phyloP scores from a whole-genome alignment of 2,797 vertebrate genomes.

The Manis javanica region DNA sequence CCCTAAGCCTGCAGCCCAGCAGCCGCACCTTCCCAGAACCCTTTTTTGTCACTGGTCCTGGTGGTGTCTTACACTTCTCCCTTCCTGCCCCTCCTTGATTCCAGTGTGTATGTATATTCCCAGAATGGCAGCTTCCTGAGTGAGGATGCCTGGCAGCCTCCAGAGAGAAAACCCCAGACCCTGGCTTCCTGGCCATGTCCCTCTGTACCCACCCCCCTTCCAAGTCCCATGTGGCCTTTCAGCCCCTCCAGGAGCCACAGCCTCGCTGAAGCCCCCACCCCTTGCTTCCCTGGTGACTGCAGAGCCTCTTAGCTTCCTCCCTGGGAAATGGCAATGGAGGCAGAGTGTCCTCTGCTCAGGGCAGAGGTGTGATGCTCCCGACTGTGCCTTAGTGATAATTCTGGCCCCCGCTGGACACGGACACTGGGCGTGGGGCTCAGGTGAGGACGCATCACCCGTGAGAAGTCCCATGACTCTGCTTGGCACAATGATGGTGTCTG shows the following conservation, averaged over 20 bases:
- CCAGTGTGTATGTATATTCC: constrained; percentile 48
- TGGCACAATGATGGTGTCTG: neutral
- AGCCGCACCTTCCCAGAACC: constrained; percentile 85
- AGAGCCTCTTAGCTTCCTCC: neutral
- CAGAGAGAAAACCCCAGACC: neutral
- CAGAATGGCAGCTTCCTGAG: constrained; percentile 93
- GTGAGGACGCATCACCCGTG: constrained; percentile 73
- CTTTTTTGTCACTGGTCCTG: constrained; percentile 90
- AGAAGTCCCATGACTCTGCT: neutral
- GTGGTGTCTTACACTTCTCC: constrained; percentile 90
- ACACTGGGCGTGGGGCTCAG: constrained; percentile 89
- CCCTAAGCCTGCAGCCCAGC: neutral
- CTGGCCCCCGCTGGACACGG: constrained; percentile 86
- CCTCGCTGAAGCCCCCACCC: neutral
- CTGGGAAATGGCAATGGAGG: neutral
- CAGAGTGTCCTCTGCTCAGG: neutral
- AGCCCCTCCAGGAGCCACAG: neutral
- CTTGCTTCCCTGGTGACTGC: neutral
- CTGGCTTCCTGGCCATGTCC: fast-evolving
- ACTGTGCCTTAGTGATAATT: constrained; percentile 88
- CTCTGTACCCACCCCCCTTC: neutral
- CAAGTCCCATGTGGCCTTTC: neutral
- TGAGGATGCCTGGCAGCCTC: constrained; percentile 89
- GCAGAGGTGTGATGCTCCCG: constrained; percentile 74
- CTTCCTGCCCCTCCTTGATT: neutral